A percentile compares a stretch with the other conserved stretches of the same genome.
These are phyloP conservation scores for Zaprionus gabonicus DNA, from an alignment of 1,140 invertebrate genomes.

Conservation along the genomic window DNA sequence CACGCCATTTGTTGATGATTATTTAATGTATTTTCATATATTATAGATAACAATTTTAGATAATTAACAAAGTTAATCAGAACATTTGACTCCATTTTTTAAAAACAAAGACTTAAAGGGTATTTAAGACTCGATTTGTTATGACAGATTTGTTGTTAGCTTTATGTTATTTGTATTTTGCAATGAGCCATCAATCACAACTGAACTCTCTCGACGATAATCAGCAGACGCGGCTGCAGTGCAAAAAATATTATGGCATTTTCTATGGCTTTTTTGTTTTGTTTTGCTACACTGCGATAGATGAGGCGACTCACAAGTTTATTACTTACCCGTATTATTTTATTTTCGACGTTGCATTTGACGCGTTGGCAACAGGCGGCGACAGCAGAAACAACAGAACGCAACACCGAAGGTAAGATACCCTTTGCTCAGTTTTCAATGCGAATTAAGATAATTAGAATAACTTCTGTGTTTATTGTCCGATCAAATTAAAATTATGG, in stretches of 20 bases:
- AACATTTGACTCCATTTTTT: not conserved
- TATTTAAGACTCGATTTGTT: constrained; percentile 13
- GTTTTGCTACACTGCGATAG: constrained; percentile 34
- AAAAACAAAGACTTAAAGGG: not conserved
- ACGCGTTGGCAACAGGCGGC: constrained; percentile 66
- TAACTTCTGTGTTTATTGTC: no score
- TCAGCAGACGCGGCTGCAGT: constrained; percentile 48
- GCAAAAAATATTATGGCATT: constrained; percentile 31
- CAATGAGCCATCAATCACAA: constrained; percentile 66
- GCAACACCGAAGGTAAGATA: no score
- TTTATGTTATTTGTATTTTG: constrained; percentile 31
- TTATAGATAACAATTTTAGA: no score
- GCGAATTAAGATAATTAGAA: no score
- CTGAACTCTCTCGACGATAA: constrained; percentile 64
- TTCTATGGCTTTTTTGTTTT: constrained; percentile 26
- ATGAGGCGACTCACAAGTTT: constrained; percentile 35
- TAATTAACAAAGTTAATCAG: not conserved
- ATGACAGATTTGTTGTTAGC: constrained; percentile 17
- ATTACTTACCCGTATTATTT: constrained; percentile 54
- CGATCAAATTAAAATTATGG: no score
- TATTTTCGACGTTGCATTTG: constrained; percentile 55
- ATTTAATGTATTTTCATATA: not conserved
- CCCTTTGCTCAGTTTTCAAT: no score
- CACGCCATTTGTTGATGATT: not conserved
- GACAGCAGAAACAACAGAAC: constrained; percentile 20